Percentiles rank a stretch among this genome's conserved stretches.
These are phyloP conservation scores for Tetraodon nigroviridis DNA, from an alignment of 2,113 vertebrate species.

Conservation along the genomic window DNA sequence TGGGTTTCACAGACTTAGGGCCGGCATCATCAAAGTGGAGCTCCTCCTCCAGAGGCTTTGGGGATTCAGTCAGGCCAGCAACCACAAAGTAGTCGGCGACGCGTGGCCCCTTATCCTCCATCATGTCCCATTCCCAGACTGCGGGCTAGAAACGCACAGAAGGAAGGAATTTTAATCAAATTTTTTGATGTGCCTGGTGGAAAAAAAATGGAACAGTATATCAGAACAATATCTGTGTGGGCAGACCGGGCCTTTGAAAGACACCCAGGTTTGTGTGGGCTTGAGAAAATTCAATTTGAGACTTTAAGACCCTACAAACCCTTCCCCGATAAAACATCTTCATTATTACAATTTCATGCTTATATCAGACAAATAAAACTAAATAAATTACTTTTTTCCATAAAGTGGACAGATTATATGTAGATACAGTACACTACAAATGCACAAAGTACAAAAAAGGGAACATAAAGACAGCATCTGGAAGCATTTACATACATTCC, in stretches of 20 bases:
- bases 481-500: constrained; percentile 64
- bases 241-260: background rate
- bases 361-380: too few species aligned
- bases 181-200: constrained; percentile 5
- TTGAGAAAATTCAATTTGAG: background rate
- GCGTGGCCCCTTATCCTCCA: constrained; percentile 97
- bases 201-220: background rate
- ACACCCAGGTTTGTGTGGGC: background rate
- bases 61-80: constrained; percentile 88
- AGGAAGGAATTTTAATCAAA: constrained; percentile 15
- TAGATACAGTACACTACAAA: constrained; percentile 20
- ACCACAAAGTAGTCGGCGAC: constrained; percentile 99
- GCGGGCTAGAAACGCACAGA: constrained; percentile 50
- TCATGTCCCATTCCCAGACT: constrained; percentile 88
- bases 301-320: background rate
- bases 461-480: constrained; percentile 57
- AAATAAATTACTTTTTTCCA: background rate
- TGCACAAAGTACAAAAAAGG: constrained; percentile 19
- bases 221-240: background rate
- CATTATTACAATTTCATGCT: background rate
- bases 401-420: constrained; percentile 9
- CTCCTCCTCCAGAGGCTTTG: constrained; percentile 94
- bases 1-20: constrained; percentile 84
- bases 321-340: background rate
- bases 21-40: constrained; percentile 89